Evolutionary conservation across 2,113 vertebrate genomes (phyloP).

Genomic region (Mellivora capensis): DNA sequence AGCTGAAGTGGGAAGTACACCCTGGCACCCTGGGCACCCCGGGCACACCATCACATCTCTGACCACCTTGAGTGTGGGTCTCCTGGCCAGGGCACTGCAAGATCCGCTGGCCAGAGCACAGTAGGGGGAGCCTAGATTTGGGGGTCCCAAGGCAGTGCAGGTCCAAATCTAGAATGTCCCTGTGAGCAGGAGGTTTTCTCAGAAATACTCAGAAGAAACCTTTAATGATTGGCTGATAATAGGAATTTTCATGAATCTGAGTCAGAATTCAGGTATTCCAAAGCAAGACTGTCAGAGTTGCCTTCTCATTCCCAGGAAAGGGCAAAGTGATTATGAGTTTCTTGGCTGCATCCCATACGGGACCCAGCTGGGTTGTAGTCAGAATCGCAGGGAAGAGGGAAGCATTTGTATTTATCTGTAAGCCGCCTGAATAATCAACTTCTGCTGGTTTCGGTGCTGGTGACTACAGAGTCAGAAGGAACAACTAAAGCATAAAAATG

Average conservation of each 20-base stretch:
- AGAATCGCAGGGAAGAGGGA: background rate
- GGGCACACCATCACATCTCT: too few species aligned
- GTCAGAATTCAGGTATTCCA: background rate
- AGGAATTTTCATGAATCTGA: background rate
- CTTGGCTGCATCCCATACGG: background rate
- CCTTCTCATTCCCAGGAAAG: background rate
- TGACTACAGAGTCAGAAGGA: background rate
- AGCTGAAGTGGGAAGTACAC: background rate
- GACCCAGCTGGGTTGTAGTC: background rate
- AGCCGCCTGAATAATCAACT: background rate
- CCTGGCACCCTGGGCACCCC: background rate
- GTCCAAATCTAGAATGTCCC: background rate
- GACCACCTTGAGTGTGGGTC: background rate
- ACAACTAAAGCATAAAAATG: background rate
- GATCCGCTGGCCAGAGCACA: background rate
- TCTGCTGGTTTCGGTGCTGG: background rate
- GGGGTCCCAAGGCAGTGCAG: background rate
- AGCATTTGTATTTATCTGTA: rapidly evolving
- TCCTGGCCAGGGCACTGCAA: background rate
- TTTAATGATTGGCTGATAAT: background rate
- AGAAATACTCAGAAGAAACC: background rate
- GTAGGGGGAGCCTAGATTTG: background rate
- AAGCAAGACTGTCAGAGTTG: background rate
- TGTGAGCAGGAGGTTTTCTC: background rate
- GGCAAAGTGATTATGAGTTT: background rate